Percentiles rank a stretch among this genome's conserved stretches.
Evolutionary conservation across 2,797 vertebrate genomes (phyloP).

Genomic region (Emys orbicularis): DNA sequence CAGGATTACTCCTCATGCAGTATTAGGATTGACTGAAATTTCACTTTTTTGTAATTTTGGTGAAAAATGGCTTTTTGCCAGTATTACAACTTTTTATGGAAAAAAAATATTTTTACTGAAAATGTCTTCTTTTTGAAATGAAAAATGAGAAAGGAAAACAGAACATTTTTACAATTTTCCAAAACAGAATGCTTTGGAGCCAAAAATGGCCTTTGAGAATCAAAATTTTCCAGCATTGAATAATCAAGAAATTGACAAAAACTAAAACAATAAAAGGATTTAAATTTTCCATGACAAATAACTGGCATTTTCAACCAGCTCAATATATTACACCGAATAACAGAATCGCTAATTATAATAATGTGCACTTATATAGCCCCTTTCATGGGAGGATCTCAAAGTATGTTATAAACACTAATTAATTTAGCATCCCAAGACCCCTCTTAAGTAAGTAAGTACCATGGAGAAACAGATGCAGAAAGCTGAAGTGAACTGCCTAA

Average conservation of each 20-base stretch:
- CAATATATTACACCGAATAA: not conserved
- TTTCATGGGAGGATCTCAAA: not conserved
- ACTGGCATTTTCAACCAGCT: not conserved
- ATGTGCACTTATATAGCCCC: not conserved
- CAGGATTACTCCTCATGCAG: not conserved
- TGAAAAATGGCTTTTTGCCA: not conserved
- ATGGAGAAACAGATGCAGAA: not conserved
- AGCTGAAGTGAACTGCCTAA: conserved; percentile 1
- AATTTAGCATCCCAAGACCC: not conserved
- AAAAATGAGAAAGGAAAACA: not conserved
- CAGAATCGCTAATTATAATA: not conserved
- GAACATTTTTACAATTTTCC: not conserved
- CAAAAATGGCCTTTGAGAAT: fast-evolving
- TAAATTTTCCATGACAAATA: not conserved
- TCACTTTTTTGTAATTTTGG: not conserved
- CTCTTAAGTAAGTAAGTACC: not conserved
- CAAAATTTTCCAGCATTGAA: not conserved
- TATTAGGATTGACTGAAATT: not conserved
- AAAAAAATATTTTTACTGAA: not conserved
- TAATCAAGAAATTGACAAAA: not conserved
- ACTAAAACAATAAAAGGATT: not conserved
- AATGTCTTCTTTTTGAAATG: not conserved
- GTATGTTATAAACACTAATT: not conserved
- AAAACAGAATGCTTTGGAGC: not conserved
- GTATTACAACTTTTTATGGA: not conserved